Base-by-base conservation (phyloP, 2,113 vertebrate species). In the Triplophysa dalaica region DNA sequence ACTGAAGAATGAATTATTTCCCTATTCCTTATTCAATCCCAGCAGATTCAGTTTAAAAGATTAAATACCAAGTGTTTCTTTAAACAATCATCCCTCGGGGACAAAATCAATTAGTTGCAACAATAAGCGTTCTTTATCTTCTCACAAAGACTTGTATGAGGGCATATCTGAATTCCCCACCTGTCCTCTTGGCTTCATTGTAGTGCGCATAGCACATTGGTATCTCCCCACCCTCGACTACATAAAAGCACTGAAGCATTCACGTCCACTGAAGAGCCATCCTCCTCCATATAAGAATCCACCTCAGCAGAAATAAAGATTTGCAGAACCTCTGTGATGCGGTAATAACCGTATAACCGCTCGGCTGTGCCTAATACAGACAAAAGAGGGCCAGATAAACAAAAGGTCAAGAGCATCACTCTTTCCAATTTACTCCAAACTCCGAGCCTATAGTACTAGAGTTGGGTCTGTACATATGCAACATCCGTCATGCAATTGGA, bases 191-290 rank as follows among this genome's bases (percentile, higher is more conserved):
- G 38, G 60, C 52, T 81, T 85, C 74, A 89, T 60, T 86, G 81
- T 76, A 82, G 66, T 75, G 58, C 5, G 48, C 8, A 11, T 60
- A 45, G 29, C 45, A 73, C 70, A 9, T 26, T 75, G 74, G 79
- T 80, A 87, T 85, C 83, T 85, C 77, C 66, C 61, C 83, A 86
- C 85, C 84, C 83, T 85, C 82, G 80, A 86, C 81, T 81, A 70
- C 80, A 85, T 89, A 86, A 89, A 88, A 82, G 67, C 85, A 85
- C 86, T 16, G 69, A 86, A 87, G 88, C 87, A 73, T 87, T 70
- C 77, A 63, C 41, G 61, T 5, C 52, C 52, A 61, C 21, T 9
- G 64, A 54, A 66, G 21, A 60, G 52, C 33, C 33, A 38, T 45
- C 76, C 58, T 80, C 75, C 62, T 70, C 19, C 10, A 73, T 84